Evolutionary conservation across 2,797 vertebrate species (phyloP).

Genomic region (Acestrorhynchus altus): DNA sequence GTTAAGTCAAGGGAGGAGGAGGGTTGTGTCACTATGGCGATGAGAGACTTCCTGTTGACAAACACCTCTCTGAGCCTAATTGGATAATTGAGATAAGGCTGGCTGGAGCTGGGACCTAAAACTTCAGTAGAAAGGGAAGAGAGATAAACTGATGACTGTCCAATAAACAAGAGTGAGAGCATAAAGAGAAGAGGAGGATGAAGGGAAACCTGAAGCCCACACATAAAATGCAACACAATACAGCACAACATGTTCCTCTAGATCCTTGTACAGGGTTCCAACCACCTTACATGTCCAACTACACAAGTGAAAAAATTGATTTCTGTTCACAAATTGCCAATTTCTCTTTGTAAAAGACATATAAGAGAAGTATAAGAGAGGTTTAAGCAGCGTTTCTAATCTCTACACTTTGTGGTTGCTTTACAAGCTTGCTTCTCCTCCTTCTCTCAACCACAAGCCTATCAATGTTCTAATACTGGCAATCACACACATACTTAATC

Average conservation of each 20-base stretch:
- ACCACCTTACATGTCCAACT: conserved; percentile 9
- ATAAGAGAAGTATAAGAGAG: neutral
- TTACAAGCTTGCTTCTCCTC: neutral
- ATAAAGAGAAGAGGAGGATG: conserved; percentile 63
- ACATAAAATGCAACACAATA: conserved; percentile 25
- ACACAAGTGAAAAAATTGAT: neutral
- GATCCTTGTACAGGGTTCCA: neutral
- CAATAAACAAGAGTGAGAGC: conserved; percentile 43
- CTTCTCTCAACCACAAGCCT: conserved; percentile 21
- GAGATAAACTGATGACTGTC: conserved; percentile 1
- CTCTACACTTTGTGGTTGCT: neutral
- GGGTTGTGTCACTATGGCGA: conserved; percentile 52
- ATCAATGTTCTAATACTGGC: conserved; percentile 33
- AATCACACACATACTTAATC: conserved; percentile 32
- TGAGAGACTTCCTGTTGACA: conserved; percentile 76
- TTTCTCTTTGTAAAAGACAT: neutral
- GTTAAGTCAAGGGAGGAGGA: conserved; percentile 69
- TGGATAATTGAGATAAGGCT: conserved; percentile 64
- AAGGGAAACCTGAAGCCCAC: conserved; percentile 55
- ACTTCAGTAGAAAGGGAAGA: neutral
- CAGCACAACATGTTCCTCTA: conserved; percentile 8
- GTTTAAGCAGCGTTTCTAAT: conserved; percentile 7
- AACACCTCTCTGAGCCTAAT: conserved; percentile 74
- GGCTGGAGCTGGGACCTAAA: conserved; percentile 20
- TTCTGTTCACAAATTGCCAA: neutral